Conservation (phyloP, 2,113 vertebrate genomes). For the Rynchops niger region DNA sequence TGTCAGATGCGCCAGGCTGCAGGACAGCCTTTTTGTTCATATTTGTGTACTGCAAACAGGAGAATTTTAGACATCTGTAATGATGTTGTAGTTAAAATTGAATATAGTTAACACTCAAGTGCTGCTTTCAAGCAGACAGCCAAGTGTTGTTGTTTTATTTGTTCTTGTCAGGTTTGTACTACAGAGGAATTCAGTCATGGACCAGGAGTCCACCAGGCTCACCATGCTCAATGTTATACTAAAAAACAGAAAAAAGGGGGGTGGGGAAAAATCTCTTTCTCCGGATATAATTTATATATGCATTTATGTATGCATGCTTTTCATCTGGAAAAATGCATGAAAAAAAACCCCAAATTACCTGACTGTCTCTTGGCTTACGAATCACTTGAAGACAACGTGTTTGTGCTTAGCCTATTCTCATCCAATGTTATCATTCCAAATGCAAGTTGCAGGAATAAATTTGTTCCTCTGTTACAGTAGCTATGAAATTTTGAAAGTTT, state of each 20-base stretch:
- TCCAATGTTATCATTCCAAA: not conserved
- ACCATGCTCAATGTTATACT: not conserved
- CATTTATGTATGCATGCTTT: not conserved
- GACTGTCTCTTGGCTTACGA: not conserved
- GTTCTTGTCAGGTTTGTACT: not conserved
- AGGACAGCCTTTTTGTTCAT: not conserved
- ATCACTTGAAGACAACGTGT: not conserved
- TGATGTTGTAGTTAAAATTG: not conserved
- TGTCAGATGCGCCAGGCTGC: not conserved
- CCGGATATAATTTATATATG: not conserved
- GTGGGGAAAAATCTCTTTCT: not conserved
- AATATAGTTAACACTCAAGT: not conserved
- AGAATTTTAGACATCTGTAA: not conserved
- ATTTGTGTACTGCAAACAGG: not conserved
- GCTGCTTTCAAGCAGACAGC: not conserved
- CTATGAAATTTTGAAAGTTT: not conserved
- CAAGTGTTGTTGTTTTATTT: not conserved
- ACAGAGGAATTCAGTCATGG: not conserved
- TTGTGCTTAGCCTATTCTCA: not conserved
- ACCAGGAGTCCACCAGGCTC: not conserved
- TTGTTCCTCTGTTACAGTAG: not conserved
- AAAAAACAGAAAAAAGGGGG: not conserved
- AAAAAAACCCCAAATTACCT: not conserved
- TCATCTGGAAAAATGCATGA: too few species aligned
- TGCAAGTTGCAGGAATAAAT: not conserved